Base-by-base conservation (phyloP, 2,888 invertebrate species). In the Diplolepis rosae region DNA sequence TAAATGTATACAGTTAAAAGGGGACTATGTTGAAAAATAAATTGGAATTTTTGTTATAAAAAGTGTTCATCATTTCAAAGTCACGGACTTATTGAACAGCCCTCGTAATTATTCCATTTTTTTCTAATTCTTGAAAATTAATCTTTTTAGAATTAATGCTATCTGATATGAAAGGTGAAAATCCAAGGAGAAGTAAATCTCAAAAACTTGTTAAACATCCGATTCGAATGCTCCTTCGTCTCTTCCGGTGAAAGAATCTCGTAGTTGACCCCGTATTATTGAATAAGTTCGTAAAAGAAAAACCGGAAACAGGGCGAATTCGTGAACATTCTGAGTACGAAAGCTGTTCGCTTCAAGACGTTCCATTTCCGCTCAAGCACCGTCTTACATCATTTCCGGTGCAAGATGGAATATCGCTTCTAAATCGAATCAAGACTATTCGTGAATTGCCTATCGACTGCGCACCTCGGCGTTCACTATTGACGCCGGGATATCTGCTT, bases 351-450 rank as follows among this genome's bases (percentile, higher is more conserved):
- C 83, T 83, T 83, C 83, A 85, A 86, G 87, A 86, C 83, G 87
- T 84, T 84, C 84, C 79, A 88, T 87, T 87, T 87, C 87, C 87
- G 84, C 79, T 76, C 77, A 72, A 81, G 83, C 84, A 78, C 80
- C 87, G 85, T 87, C 87, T 87, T 87, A 88, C 84, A 86, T 84
- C 85, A 88, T 92, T 92, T 89, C 89, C 89, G 85, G 85, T 78
- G 76, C 85, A 82, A 87, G 87, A 89, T 89, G 88, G 88, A 85
- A 88, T 87, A 86, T 87, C 87, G 87, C 87, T 86, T 87, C 85
- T 87, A 86, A 87, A 87, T 87, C 85, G 83, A 88, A 88, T 88
- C 87, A 87, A 87, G 86, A 87, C 84, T 88, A 88, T 88, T 88
- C 85, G 85, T 79, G 83, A 86, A 87, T 87, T 84, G 86, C 82